Evolutionary conservation across 2,797 vertebrate species (phyloP).

Genomic region (Cynopterus sphinx): DNA sequence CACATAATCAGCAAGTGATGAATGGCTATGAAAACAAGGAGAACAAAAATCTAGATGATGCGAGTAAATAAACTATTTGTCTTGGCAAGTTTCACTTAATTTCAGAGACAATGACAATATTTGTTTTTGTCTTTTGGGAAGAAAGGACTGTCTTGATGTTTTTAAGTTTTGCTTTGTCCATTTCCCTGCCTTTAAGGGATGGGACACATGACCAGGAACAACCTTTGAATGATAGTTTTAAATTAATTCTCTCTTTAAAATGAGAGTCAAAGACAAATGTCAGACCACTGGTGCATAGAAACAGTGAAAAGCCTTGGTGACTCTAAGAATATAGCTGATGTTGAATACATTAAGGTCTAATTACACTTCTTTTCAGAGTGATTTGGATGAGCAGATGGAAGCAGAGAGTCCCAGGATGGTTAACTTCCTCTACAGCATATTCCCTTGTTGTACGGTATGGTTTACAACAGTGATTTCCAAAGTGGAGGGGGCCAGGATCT

Average conservation of each 20-base stretch:
- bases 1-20: neutral
- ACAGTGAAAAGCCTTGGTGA: slow-evolving; percentile 39
- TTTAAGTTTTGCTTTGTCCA: neutral
- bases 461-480: neutral
- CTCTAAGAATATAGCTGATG: slow-evolving; percentile 6
- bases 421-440: neutral
- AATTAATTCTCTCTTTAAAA: slow-evolving; percentile 62
- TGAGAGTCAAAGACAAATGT: slow-evolving; percentile 49
- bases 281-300: slow-evolving; percentile 41
- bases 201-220: neutral
- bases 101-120: neutral
- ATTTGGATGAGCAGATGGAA: slow-evolving; percentile 26
- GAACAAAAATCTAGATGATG: neutral
- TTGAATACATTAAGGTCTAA: slow-evolving; percentile 48
- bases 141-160: neutral
- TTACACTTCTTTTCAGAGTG: slow-evolving; percentile 52
- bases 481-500: neutral
- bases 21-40: neutral
- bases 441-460: neutral
- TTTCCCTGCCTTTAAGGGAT: neutral
- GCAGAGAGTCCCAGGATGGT: neutral
- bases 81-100: neutral
- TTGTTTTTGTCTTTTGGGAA: neutral
- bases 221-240: slow-evolving; percentile 15
- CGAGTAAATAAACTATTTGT: neutral